Conservation (phyloP, 2,888 invertebrate genomes). For the Autographa gamma region DNA sequence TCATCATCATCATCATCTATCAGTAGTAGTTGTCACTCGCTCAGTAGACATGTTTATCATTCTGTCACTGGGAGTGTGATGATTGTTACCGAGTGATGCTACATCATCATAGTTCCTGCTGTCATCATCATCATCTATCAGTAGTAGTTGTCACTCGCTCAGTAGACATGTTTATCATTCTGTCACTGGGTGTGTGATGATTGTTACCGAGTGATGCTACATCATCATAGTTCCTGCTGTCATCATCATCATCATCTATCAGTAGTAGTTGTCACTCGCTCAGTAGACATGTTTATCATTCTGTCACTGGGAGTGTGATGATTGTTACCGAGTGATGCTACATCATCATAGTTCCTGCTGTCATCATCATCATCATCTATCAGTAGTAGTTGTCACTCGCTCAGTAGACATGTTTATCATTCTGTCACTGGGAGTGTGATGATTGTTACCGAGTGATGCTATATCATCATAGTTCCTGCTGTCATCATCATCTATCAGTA, state of each 20-base stretch:
- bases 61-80: slow-evolving; percentile 28
- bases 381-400: slow-evolving; percentile 16
- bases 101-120: neutral
- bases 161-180: slow-evolving; percentile 44
- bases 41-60: slow-evolving; percentile 17
- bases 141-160: slow-evolving; percentile 38
- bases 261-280: slow-evolving; percentile 10
- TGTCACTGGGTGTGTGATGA: slow-evolving; percentile 49
- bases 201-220: neutral
- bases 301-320: slow-evolving; percentile 58
- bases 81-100: slow-evolving; percentile 11
- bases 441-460: slow-evolving; percentile 32
- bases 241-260: neutral
- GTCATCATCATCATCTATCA: slow-evolving; percentile 20
- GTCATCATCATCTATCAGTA: neutral
- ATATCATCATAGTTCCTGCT: slow-evolving; percentile 4
- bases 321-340: slow-evolving; percentile 28
- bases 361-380: slow-evolving; percentile 6
- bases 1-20: neutral
- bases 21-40: slow-evolving; percentile 13
- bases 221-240: neutral
- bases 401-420: slow-evolving; percentile 55
- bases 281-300: slow-evolving; percentile 48
- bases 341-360: neutral
- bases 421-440: slow-evolving; percentile 62